Conservation (phyloP, 2,888 invertebrate species). For the Epiblema foenella region DNA sequence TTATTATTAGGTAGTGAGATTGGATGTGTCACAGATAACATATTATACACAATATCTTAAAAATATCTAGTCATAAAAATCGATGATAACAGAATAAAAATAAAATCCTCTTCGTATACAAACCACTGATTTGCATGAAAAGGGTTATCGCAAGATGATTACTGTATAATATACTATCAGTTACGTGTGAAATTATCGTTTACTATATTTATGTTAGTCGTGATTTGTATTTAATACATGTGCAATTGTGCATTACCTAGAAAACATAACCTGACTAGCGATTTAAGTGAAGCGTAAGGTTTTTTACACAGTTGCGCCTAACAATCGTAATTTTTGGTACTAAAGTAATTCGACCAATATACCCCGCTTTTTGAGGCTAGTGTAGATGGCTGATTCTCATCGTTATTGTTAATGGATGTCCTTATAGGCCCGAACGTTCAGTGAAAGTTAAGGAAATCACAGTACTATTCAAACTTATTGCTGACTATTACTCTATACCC, state of each 20-base stretch:
- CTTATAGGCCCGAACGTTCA: too few species aligned
- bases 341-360: too few species aligned
- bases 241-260: slow-evolving; percentile 17
- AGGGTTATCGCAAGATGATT: background rate
- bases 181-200: background rate
- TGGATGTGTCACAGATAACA: background rate
- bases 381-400: too few species aligned
- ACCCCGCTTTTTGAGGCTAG: too few species aligned
- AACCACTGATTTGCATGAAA: slow-evolving; percentile 1
- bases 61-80: background rate
- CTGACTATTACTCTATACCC: too few species aligned
- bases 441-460: too few species aligned
- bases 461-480: too few species aligned
- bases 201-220: slow-evolving; percentile 41
- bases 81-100: background rate
- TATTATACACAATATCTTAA: background rate
- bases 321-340: background rate
- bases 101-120: background rate
- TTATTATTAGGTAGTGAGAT: background rate
- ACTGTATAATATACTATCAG: background rate
- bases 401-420: too few species aligned
- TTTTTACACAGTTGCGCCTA: slow-evolving; percentile 7
- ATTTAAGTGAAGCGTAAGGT: background rate
- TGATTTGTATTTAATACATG: slow-evolving; percentile 27
- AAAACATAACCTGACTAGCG: background rate